Conservation (phyloP, 2,797 vertebrate genomes). For the Labroides dimidiatus region DNA sequence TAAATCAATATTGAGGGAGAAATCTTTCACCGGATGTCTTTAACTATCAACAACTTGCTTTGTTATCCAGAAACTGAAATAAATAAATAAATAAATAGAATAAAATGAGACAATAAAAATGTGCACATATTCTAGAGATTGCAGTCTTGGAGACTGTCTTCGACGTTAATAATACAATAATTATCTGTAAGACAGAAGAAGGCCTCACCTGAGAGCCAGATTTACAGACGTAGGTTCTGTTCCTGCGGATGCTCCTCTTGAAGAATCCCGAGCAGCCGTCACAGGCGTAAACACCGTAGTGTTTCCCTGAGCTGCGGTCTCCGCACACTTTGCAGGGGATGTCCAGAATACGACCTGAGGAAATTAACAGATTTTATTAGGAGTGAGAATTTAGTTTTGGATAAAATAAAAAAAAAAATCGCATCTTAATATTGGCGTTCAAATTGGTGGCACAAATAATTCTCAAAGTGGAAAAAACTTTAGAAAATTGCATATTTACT, state of each 20-base stretch:
- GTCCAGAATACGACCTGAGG: constrained; percentile 95
- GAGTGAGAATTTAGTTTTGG: neutral
- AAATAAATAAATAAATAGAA: no score
- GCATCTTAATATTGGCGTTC: neutral
- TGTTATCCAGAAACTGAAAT: neutral
- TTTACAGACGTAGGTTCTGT: constrained; percentile 98
- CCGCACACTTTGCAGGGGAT: constrained; percentile 99
- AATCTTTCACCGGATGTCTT: neutral
- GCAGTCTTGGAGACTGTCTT: neutral
- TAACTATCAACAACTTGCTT: neutral
- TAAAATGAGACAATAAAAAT: neutral
- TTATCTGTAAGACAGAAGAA: neutral
- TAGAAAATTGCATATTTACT: neutral
- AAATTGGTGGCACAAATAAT: neutral
- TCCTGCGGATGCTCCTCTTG: constrained; percentile 97
- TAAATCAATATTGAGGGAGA: neutral
- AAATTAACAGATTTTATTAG: constrained; percentile 1
- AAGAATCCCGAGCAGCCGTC: constrained; percentile 99
- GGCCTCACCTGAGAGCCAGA: constrained; percentile 95
- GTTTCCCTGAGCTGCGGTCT: constrained; percentile 97
- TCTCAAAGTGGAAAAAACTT: constrained; percentile 17
- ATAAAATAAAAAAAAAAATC: neutral
- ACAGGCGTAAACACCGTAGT: constrained; percentile 98
- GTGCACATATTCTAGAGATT: accelerated
- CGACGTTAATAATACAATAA: neutral